These are phyloP conservation scores for Ramphastos sulfuratus DNA, from an alignment of 2,113 vertebrate species.

Conservation along the genomic window DNA sequence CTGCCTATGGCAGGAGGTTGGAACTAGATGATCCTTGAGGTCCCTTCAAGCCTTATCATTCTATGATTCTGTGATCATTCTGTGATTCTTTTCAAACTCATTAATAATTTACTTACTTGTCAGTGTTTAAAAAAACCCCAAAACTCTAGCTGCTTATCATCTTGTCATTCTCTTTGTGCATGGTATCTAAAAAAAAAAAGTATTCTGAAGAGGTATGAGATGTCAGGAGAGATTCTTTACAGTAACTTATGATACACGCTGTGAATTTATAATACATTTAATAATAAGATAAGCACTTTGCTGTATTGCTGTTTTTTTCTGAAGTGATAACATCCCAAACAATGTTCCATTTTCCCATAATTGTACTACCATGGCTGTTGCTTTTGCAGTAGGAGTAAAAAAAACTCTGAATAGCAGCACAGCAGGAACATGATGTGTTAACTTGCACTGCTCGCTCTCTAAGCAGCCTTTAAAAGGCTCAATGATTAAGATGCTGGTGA, in stretches of 20 bases:
- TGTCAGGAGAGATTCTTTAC: not conserved
- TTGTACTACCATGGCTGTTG: not conserved
- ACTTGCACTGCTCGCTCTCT: not conserved
- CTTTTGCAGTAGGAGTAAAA: not conserved
- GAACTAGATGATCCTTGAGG: too few relatives aligned
- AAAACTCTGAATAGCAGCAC: not conserved
- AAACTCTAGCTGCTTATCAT: not conserved
- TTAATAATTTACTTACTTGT: constrained; percentile 21
- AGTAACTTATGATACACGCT: not conserved
- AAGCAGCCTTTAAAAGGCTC: not conserved
- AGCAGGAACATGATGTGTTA: not conserved
- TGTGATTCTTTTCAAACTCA: constrained; percentile 9
- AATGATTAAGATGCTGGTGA: not conserved
- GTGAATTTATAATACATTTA: constrained; percentile 3
- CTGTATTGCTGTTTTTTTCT: not conserved
- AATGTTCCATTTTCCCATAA: not conserved
- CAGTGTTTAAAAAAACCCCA: not conserved
- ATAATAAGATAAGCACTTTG: not conserved
- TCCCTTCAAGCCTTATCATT: too few relatives aligned
- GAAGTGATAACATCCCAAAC: not conserved
- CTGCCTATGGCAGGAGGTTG: too few relatives aligned
- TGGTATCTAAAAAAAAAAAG: not conserved
- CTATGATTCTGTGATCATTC: too few relatives aligned
- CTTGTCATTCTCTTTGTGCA: constrained; percentile 7
- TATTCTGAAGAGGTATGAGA: not conserved